These are phyloP conservation scores for Tangara arthus DNA, from an alignment of 2,797 vertebrate genomes.

Conservation along the genomic window DNA sequence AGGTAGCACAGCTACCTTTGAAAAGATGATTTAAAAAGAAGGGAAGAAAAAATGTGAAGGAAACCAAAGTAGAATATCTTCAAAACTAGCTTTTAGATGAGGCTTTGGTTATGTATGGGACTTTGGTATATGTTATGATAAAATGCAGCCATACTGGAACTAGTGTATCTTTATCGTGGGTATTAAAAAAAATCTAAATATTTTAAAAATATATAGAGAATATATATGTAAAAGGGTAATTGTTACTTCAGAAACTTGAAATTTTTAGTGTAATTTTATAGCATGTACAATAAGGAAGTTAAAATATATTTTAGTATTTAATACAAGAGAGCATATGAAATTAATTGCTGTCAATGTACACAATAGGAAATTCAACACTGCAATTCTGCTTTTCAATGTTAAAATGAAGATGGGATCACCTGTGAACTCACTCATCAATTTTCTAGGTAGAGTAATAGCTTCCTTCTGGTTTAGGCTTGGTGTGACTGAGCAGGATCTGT, in stretches of 20 bases:
- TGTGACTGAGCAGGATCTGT: neutral
- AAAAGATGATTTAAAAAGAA: neutral
- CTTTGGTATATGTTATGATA: neutral
- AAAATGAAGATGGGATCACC: neutral
- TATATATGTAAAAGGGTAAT: neutral
- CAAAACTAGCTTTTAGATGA: neutral
- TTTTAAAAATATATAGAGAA: neutral
- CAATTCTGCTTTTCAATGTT: neutral
- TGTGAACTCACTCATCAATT: neutral
- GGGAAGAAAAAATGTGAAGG: neutral
- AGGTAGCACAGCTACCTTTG: neutral
- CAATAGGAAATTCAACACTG: constrained; percentile 7
- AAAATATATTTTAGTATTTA: constrained; percentile 71
- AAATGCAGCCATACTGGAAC: neutral
- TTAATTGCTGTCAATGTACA: constrained; percentile 38
- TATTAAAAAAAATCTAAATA: neutral
- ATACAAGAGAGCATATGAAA: constrained; percentile 36
- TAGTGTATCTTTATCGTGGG: constrained; percentile 10
- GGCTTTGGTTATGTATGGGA: neutral
- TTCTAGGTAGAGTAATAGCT: neutral
- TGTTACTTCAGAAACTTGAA: constrained; percentile 59
- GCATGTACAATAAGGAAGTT: constrained; percentile 64
- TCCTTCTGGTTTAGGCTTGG: neutral
- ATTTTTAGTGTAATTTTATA: constrained; percentile 72
- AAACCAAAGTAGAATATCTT: neutral